Conservation (phyloP, 2,888 invertebrate genomes). For the Eupithecia abbreviata region DNA sequence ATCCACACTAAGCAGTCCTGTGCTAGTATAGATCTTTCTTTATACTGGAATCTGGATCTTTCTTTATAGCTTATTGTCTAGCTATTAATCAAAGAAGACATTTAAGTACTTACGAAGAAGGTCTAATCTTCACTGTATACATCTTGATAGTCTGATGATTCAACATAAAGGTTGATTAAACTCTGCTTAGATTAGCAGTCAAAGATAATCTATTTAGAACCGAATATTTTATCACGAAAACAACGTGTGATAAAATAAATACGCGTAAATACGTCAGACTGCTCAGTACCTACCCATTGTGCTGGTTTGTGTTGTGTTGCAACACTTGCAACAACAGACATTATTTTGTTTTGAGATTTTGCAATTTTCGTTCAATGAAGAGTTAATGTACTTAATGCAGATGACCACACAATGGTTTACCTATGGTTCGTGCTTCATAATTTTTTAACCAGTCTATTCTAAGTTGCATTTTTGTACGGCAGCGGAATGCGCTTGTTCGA, state of each 20-base stretch:
- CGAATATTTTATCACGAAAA: neutral
- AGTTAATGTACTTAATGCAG: neutral
- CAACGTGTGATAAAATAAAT: conserved; percentile 2
- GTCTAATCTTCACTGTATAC: neutral
- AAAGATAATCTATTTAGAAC: neutral
- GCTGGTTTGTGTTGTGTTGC: conserved; percentile 1
- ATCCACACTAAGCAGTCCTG: no score
- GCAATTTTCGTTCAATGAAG: conserved; percentile 2
- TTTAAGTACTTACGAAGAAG: no score
- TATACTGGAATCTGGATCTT: no score
- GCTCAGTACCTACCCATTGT: conserved; percentile 9
- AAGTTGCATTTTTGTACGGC: neutral
- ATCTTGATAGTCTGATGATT: neutral
- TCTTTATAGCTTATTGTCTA: no score
- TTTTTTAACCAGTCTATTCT: neutral
- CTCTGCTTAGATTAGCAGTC: neutral
- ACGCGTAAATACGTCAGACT: neutral
- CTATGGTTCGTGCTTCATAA: neutral
- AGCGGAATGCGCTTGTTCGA: no score
- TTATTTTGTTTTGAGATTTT: conserved; percentile 1
- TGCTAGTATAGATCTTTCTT: no score
- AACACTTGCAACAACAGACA: neutral
- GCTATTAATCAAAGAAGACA: no score
- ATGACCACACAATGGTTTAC: neutral
- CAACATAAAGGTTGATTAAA: neutral